phyloP scores from a whole-genome alignment of 2,113 vertebrate species.

The Dryoscopus gambensis region DNA sequence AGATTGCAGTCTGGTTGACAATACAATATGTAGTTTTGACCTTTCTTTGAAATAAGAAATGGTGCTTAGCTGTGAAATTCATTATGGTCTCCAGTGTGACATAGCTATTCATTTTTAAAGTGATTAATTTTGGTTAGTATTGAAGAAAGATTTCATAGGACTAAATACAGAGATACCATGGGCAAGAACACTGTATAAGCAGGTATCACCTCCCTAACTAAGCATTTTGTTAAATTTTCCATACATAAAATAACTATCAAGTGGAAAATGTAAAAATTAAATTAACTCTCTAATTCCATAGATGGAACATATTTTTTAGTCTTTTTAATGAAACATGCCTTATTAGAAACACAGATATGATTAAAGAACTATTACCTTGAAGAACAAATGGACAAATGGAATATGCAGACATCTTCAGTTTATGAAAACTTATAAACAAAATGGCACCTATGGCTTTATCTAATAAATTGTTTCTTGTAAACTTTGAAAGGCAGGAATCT shows the following conservation, averaged over 20 bases:
- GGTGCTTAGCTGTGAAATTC: conserved; percentile 13
- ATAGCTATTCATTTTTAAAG: not conserved
- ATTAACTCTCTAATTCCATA: not conserved
- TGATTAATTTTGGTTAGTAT: not conserved
- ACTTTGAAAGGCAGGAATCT: not conserved
- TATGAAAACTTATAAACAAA: not conserved
- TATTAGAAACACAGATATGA: not conserved
- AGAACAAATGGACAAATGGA: not conserved
- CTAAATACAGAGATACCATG: not conserved
- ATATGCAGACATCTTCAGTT: not conserved
- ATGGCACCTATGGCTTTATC: not conserved
- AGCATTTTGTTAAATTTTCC: not conserved
- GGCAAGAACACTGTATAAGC: not conserved
- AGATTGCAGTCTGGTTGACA: not conserved
- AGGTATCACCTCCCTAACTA: not conserved
- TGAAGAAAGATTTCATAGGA: not conserved
- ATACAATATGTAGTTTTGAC: not conserved
- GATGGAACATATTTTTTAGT: not conserved
- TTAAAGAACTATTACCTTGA: not conserved
- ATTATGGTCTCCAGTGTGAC: not conserved
- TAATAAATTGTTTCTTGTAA: not conserved
- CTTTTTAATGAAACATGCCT: not conserved
- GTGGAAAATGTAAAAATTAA: not conserved
- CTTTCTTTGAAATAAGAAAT: conserved; percentile 31
- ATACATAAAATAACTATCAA: not conserved